Evolutionary conservation across 64 coral and sea anemone species (phyloP), one percentile per base, ranked within the genome.

Genomic region (Dendronephthya gigantea): DNA sequence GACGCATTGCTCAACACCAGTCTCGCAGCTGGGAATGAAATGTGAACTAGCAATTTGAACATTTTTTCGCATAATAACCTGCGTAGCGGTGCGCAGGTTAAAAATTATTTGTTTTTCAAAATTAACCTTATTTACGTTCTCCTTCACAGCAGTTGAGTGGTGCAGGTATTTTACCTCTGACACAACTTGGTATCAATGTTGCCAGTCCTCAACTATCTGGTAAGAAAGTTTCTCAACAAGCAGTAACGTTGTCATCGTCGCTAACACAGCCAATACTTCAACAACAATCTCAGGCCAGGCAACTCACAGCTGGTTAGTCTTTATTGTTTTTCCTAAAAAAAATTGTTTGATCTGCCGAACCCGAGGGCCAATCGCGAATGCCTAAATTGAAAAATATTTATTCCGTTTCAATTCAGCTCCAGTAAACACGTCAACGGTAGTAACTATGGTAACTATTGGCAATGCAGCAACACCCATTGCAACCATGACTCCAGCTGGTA

Each of bases 141-240:
- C 29, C 72, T 33, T 12, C 19, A 79, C 72, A 79, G 72, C 72
- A 79, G 72, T 35, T 79, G 29, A 39, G 72, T 19, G 36, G 29
- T 39, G 72, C 72, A 28, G 72, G 72, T 36, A 79, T 79, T 36
- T 29, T 79, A 16, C 72, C 72, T 79, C 72, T 79, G 15, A 79
- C 30, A 36, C 72, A 79, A 79, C 30, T 79, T 79, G 72, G 72
- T 79, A 79, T 79, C 72, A 79, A 79, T 79, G 72, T 79, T 79
- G 32, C 32, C 15, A 79, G 36, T 35, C 32, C 72, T 33, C 72
- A 79, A 34, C 7, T 79, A 29, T 15, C 72, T 79, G 72, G 32
- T 39, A 79, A 79, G 32, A 62, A 62, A 62, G 58, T 66, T 66
- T 5, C 58, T 30, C 72, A 79, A 37, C 72, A 79, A 79, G 31